A percentile compares a stretch with the other conserved stretches of the same genome.
phyloP scores from a whole-genome alignment of 1,140 invertebrate species.

The Drosophila kikkawai region DNA sequence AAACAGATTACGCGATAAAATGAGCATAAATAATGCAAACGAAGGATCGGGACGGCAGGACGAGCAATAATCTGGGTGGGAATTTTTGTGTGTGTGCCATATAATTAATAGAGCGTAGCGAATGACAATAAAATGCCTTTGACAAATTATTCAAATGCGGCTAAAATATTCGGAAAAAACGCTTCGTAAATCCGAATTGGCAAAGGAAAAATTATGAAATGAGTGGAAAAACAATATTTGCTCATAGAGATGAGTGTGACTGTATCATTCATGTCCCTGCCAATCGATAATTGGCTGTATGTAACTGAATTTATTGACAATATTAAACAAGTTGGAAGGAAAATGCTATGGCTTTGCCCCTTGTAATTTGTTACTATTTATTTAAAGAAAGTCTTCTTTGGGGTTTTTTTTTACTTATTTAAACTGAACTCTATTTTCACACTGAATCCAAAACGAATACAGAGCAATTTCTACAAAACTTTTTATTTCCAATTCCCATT shows the following conservation, averaged over 20 bases:
- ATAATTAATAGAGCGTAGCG: slow-evolving; percentile 76
- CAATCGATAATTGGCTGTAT: slow-evolving; percentile 30
- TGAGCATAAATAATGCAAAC: slow-evolving; percentile 65
- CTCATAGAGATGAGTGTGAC: slow-evolving; percentile 1
- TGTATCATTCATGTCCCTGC: slow-evolving; percentile 11
- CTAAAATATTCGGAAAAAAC: slow-evolving; percentile 59
- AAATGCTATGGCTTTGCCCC: not conserved
- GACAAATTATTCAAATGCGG: slow-evolving; percentile 66
- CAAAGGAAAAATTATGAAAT: slow-evolving; percentile 41
- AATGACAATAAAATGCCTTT: slow-evolving; percentile 61
- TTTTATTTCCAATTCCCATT: not conserved
- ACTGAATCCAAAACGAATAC: not conserved
- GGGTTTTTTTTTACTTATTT: not conserved
- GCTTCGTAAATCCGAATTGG: slow-evolving; percentile 36
- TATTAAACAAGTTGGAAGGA: not conserved
- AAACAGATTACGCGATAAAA: slow-evolving; percentile 77
- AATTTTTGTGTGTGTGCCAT: slow-evolving; percentile 41
- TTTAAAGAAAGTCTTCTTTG: not conserved
- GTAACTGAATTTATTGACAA: slow-evolving; percentile 10
- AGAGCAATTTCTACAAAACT: too few species aligned
- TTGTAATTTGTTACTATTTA: not conserved
- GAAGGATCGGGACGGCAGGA: not conserved
- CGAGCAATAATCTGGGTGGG: slow-evolving; percentile 1
- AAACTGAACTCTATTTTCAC: not conserved
- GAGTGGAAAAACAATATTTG: slow-evolving; percentile 43